Percentiles rank a stretch among this genome's conserved stretches.
Conservation (phyloP, 1,140 invertebrate genomes). For the Lucilia cuprina region DNA sequence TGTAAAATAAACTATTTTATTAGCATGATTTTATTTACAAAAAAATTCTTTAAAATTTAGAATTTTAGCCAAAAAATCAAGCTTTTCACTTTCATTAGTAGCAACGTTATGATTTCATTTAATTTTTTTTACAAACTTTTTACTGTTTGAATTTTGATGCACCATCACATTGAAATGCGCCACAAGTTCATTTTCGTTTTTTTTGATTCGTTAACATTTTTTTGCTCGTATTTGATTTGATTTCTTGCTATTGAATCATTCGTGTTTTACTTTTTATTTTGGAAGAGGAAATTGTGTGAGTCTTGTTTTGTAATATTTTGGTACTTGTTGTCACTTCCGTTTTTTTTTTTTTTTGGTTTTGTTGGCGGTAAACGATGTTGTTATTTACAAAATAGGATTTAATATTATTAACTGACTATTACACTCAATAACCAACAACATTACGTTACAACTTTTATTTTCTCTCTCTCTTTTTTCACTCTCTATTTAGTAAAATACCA, state of each 20-base stretch:
- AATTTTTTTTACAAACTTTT: neutral
- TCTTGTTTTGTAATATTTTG: neutral
- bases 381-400: neutral
- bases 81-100: neutral
- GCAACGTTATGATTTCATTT: neutral
- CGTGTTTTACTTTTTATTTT: neutral
- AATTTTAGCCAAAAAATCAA: constrained; percentile 2
- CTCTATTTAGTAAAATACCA: neutral
- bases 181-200: neutral
- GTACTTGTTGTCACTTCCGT: constrained; percentile 24
- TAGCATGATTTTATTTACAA: neutral
- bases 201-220: neutral
- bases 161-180: neutral
- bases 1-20: neutral
- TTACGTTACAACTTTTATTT: constrained; percentile 19
- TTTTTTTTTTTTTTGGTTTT: too few species aligned
- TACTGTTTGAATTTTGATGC: neutral
- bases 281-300: neutral
- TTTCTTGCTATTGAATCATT: neutral
- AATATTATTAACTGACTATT: neutral
- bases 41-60: neutral
- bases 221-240: neutral
- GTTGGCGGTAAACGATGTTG: neutral
- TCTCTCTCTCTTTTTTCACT: neutral
- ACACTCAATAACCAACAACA: neutral